A percentile compares a stretch with the other conserved stretches of the same genome.
Conservation (phyloP, 2,113 vertebrate species). For the Vulpes lagopus region DNA sequence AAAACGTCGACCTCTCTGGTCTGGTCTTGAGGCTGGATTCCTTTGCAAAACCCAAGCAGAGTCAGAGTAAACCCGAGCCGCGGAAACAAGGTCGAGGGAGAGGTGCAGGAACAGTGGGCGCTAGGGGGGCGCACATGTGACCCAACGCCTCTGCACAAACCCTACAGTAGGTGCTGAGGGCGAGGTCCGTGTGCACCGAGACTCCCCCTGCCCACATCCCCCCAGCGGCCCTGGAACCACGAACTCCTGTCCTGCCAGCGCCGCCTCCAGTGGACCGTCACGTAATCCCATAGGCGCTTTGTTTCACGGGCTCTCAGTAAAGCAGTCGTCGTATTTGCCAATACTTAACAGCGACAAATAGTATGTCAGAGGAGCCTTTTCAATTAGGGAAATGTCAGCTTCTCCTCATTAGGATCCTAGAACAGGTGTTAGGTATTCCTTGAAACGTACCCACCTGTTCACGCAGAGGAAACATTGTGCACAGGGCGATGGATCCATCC, state of each 20-base stretch:
- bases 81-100: background rate
- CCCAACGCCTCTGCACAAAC: background rate
- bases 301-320: background rate
- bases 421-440: background rate
- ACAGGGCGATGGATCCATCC: fast-evolving
- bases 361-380: background rate
- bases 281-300: background rate
- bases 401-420: background rate
- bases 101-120: fast-evolving
- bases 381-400: background rate
- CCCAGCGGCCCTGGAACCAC: too few species aligned
- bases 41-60: too few species aligned
- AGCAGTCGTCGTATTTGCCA: fast-evolving
- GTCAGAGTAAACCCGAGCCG: too few species aligned
- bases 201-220: fast-evolving
- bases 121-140: fast-evolving
- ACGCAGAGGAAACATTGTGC: background rate
- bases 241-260: too few species aligned
- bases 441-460: background rate
- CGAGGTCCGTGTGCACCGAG: too few species aligned
- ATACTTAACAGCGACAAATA: background rate
- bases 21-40: background rate
- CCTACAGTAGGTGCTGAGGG: background rate
- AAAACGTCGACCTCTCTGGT: too few species aligned
- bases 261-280: too few species aligned